phyloP scores from a whole-genome alignment of 1,140 invertebrate species.

The Subanguina moxae region DNA sequence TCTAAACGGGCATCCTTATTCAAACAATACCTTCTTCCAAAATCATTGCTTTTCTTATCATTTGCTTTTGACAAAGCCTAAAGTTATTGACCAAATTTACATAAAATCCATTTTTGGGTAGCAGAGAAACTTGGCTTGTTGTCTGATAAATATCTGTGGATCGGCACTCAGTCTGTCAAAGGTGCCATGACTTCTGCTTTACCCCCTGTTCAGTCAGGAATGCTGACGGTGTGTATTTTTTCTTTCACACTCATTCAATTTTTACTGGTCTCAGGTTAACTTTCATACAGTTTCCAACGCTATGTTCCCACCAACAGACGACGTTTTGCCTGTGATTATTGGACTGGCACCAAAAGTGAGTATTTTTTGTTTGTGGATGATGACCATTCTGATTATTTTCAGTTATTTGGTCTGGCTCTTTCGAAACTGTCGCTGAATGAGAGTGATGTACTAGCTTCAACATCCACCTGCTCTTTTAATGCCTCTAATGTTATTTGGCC shows the following conservation, averaged over 20 bases:
- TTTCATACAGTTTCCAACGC: slow-evolving; percentile 51
- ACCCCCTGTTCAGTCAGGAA: slow-evolving; percentile 45
- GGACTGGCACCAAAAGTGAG: slow-evolving; percentile 46
- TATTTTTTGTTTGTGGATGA: no score
- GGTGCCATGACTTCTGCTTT: slow-evolving; percentile 40
- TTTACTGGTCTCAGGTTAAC: slow-evolving; percentile 25
- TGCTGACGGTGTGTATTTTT: slow-evolving; percentile 32
- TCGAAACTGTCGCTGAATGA: slow-evolving; percentile 29
- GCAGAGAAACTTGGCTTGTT: slow-evolving; percentile 41
- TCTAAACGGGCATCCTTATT: not conserved
- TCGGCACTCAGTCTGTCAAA: slow-evolving; percentile 56
- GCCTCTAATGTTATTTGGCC: slow-evolving; percentile 36
- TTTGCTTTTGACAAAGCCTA: no score
- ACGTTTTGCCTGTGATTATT: slow-evolving; percentile 50
- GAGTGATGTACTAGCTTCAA: slow-evolving; percentile 37
- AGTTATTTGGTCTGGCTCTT: slow-evolving; percentile 43
- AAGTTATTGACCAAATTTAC: no score
- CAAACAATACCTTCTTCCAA: no score
- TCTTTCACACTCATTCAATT: not conserved
- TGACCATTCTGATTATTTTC: not conserved
- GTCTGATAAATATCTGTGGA: slow-evolving; percentile 52
- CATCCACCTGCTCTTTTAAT: slow-evolving; percentile 37
- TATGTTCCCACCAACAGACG: slow-evolving; percentile 55
- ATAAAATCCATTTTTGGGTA: slow-evolving; percentile 18
- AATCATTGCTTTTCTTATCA: no score